These are phyloP conservation scores for Hippocampus guttulatus DNA, from an alignment of 2,113 vertebrate genomes.

Conservation along the genomic window DNA sequence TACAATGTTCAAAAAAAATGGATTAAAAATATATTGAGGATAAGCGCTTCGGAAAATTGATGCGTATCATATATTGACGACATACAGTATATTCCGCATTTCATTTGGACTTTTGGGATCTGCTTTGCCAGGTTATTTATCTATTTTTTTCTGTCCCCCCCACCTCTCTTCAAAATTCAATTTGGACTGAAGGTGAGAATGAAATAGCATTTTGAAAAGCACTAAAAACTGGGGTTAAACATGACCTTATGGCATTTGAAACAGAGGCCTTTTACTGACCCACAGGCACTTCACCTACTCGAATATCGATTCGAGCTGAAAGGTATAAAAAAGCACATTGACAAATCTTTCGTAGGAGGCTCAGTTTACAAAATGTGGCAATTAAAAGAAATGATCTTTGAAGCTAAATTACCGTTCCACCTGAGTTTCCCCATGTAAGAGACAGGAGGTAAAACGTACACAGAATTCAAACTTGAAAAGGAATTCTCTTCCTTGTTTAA, in stretches of 20 bases:
- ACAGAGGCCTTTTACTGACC: background rate
- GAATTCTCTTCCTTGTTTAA: background rate
- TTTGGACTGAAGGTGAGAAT: slow-evolving; percentile 26
- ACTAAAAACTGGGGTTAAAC: background rate
- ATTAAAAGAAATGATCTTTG: background rate
- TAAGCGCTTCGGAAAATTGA: no score
- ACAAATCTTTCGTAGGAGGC: background rate
- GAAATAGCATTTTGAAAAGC: slow-evolving; percentile 16
- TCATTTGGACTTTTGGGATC: slow-evolving; percentile 11
- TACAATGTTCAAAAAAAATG: no score
- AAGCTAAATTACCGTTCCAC: slow-evolving; percentile 27
- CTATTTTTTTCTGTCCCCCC: background rate
- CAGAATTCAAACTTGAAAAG: background rate
- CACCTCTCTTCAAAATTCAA: slow-evolving; percentile 18
- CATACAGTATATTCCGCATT: no score
- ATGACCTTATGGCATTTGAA: background rate
- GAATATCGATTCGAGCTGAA: background rate
- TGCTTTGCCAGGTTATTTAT: slow-evolving; percentile 24
- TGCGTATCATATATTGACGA: no score
- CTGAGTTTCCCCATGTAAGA: slow-evolving; percentile 31
- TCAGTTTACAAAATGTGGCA: background rate
- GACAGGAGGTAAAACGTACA: slow-evolving; percentile 21
- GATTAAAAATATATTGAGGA: no score
- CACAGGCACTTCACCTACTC: background rate
- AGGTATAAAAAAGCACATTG: background rate